Evolutionary conservation across 1,140 invertebrate genomes (phyloP), one percentile per base, ranked within the genome.

Genomic region (Oscheius sp.): DNA sequence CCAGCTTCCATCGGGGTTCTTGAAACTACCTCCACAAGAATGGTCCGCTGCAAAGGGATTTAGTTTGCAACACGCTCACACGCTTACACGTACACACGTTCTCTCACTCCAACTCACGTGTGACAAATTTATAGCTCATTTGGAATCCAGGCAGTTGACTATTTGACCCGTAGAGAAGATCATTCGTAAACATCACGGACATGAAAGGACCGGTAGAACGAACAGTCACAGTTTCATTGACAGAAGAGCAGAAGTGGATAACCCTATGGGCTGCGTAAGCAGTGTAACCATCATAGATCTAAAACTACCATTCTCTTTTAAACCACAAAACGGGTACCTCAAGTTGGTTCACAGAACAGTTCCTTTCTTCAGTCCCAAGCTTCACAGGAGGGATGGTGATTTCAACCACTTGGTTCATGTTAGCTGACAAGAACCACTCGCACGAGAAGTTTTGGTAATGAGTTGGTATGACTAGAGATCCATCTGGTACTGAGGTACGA

Each of bases 301-400:
- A 28, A 20, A 65, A 32, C 15, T 59, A 36, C n/a, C 32, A 63
- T 29, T 10, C 15, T 45, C 23, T 10, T 10, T 42, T 15, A 32
- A 63, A 32, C 31, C 7, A 36, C 10, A 32, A 63, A 32, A 0
- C 36, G 35, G 0, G 10, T 69, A 84, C 80, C 69, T 84, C 78
- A 10, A 85, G 82, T 67, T 85, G 85, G 67, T 82, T 83, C 4
- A 83, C 79, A 10, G 85, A 83, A 74, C 85, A 86, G 49, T 84
- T 78, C 23, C 46, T 20, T 18, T 45, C 68, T 23, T 46, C 38
- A 0, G 69, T 45, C 3, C 29, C 45, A 58, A 77, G 68, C 26
- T 32, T 59, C 4, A 73, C 29, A n/a, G 38, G 55, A 32, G 73
- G 68, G 32, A 87, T 81, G 1, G 79, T 84, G 2, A 87, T 58